Evolutionary conservation across 2,797 vertebrate genomes (phyloP), one percentile per base, ranked within the genome.

Genomic region (Syngnathus acus): DNA sequence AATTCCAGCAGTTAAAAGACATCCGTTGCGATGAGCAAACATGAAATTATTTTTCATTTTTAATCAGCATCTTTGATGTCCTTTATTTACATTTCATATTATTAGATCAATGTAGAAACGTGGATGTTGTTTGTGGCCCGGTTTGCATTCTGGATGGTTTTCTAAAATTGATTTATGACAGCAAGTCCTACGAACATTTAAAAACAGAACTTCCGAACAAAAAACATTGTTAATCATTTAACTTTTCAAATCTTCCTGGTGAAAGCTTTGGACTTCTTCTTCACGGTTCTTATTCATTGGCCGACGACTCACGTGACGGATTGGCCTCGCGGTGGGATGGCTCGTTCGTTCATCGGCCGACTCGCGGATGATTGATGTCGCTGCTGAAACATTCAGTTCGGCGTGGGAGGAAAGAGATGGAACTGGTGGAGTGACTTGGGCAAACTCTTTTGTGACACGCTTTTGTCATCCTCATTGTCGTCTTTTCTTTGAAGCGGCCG

Each of bases 261-360:
- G 14, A 38, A 58, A 38, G 32, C 6, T 58, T 48, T 1, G 65
- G 70, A 69, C 55, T 74, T 74, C 73, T 40, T 59, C 64, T 40
- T 55, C 65, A 73, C 67, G 65, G 37, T 54, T 14, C 72, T 77
- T 61, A 72, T 82, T 83, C 72, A 77, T 75, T 62, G 66, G 72
- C 43, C 74, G 64, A 73, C 78, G 71, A 32, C 26, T 39, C 38
- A 39, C 40, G 68, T 79, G 83, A 84, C 73, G 68, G 70, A 83
- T 84, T 73, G 62, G 69, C 65, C 58, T 65, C 54, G 66, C 58
- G 72, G 61, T 58, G 62, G 26, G 71, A 61, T 74, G 39, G 67
- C 23, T 60, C 9, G 38, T 73, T 72, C 37, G 21, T 43, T 61
- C 40, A 43, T 5, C 45, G 60, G 21, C 21, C 13, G 40, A 21